Conservation (phyloP, 53 echinoderm and acorn worm species). For the Holothuria scabra region DNA sequence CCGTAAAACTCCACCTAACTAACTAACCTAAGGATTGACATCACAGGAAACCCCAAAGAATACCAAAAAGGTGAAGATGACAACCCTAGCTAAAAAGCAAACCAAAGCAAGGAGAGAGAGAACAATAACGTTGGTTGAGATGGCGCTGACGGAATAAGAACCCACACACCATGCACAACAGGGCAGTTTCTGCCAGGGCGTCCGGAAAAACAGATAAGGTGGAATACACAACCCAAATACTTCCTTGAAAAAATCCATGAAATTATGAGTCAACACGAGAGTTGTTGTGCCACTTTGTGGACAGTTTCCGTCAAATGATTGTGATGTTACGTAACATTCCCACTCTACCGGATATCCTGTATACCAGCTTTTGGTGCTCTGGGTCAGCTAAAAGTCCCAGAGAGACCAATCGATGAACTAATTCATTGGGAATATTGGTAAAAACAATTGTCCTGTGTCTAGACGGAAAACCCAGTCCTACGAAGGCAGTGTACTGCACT, state of each 20-base stretch:
- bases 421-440: too few relatives aligned
- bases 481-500: too few relatives aligned
- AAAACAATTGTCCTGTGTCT: too few relatives aligned
- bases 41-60: too few relatives aligned
- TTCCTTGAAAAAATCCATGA: conserved; percentile 7
- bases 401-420: too few relatives aligned
- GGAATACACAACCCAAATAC: neutral
- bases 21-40: too few relatives aligned
- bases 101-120: too few relatives aligned
- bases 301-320: conserved; percentile 6
- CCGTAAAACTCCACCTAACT: too few relatives aligned
- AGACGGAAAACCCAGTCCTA: too few relatives aligned
- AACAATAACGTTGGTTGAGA: neutral
- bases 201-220: conserved; percentile 2
- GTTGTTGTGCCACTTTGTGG: neutral
- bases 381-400: too few relatives aligned
- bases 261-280: conserved; percentile 24
- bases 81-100: too few relatives aligned
- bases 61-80: too few relatives aligned
- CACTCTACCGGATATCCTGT: conserved; percentile 5
- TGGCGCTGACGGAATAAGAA: neutral
- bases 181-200: neutral
- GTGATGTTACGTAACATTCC: conserved; percentile 12
- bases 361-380: neutral
- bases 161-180: neutral